A percentile compares a stretch with the other conserved stretches of the same genome.
Evolutionary conservation across 2,797 vertebrate species (phyloP).

Genomic region (Falco columbarius): DNA sequence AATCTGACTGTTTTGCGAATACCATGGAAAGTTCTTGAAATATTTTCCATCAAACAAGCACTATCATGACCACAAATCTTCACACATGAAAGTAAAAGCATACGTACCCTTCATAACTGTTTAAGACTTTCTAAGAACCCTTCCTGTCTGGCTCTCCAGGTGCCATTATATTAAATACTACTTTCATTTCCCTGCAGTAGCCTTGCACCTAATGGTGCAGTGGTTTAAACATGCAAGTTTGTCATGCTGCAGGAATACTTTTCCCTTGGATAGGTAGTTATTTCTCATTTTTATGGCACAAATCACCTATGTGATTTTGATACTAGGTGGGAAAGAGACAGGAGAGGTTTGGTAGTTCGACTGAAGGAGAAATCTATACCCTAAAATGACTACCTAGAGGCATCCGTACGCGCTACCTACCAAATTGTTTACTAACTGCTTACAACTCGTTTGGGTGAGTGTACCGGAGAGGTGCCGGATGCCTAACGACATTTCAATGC

Average conservation of each 20-base stretch:
- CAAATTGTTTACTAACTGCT: no score
- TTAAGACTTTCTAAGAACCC: background rate
- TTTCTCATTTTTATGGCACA: background rate
- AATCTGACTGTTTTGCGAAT: background rate
- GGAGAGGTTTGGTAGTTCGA: background rate
- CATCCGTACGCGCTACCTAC: no score
- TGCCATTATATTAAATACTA: background rate
- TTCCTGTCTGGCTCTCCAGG: background rate
- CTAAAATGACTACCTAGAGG: background rate
- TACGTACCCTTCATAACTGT: background rate
- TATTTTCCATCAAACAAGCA: background rate
- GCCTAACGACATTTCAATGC: background rate
- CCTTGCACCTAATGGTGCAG: constrained; percentile 6
- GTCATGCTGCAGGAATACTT: constrained; percentile 62
- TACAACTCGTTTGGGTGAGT: no score
- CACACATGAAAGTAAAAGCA: constrained; percentile 9
- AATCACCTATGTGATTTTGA: constrained; percentile 20
- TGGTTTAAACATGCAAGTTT: constrained; percentile 44
- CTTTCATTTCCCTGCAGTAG: constrained; percentile 19
- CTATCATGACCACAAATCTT: background rate
- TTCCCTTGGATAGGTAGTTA: background rate
- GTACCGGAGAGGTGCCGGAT: background rate
- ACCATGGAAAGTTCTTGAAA: constrained; percentile 33
- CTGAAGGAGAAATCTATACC: background rate
- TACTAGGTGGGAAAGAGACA: background rate